Conservation (phyloP, 2,888 invertebrate genomes). For the Ariolimax columbianus region DNA sequence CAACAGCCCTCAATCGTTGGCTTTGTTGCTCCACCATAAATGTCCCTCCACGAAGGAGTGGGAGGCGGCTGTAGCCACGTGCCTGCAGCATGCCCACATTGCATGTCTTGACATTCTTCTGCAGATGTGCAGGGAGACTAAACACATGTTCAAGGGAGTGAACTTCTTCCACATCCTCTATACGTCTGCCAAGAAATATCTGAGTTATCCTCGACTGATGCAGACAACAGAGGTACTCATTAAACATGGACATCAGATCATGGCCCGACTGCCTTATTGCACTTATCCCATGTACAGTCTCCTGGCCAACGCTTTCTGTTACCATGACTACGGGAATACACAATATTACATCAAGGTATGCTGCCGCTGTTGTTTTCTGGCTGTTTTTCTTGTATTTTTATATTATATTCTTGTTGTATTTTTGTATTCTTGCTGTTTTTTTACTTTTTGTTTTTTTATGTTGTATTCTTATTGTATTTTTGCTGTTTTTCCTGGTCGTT, state of each 20-base stretch:
- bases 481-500: too few relatives aligned
- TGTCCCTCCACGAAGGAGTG: too few relatives aligned
- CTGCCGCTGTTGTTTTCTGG: too few relatives aligned
- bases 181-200: slow-evolving; percentile 52
- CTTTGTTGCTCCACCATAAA: too few relatives aligned
- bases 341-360: slow-evolving; percentile 60
- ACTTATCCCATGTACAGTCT: slow-evolving; percentile 73
- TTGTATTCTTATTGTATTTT: too few relatives aligned
- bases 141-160: slow-evolving; percentile 64
- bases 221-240: slow-evolving; percentile 65
- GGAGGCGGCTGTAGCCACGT: too few relatives aligned
- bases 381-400: too few relatives aligned
- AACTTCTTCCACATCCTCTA: slow-evolving; percentile 72
- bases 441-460: too few relatives aligned
- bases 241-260: slow-evolving; percentile 66
- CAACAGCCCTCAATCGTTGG: too few relatives aligned
- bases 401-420: too few relatives aligned
- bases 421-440: too few relatives aligned
- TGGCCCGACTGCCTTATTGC: slow-evolving; percentile 62
- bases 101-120: slow-evolving; percentile 54
- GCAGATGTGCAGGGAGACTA: slow-evolving; percentile 54
- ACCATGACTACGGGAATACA: slow-evolving; percentile 64
- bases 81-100: too few relatives aligned
- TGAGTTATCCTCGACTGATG: not conserved
- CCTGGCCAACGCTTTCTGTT: slow-evolving; percentile 66